These are phyloP conservation scores for Oncorhynchus keta DNA, from an alignment of 2,113 vertebrate genomes.

Conservation along the genomic window DNA sequence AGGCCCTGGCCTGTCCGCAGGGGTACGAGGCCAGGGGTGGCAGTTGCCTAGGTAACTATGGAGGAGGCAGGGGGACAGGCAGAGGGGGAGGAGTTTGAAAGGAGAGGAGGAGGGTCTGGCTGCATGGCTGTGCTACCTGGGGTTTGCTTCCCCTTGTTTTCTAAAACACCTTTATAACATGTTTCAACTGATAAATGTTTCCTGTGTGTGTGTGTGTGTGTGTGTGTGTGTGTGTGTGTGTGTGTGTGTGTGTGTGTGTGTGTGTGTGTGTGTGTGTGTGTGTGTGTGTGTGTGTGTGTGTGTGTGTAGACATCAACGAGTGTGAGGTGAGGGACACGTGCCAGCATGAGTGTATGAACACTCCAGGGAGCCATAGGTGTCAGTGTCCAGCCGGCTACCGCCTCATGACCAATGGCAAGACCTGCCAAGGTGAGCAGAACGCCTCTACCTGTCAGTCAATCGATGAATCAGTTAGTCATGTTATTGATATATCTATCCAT, in stretches of 20 bases:
- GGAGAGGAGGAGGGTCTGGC: not conserved
- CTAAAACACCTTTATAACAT: too few relatives aligned
- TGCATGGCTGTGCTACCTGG: not conserved
- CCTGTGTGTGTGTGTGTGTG: too few relatives aligned
- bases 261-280: too few relatives aligned
- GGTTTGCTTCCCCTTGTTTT: not conserved
- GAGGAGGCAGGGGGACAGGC: constrained; percentile 51
- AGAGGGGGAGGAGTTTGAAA: constrained; percentile 10
- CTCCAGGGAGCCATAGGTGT: constrained; percentile 88
- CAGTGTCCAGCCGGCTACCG: constrained; percentile 87
- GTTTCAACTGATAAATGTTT: too few relatives aligned
- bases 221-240: too few relatives aligned
- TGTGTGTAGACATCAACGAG: constrained; percentile 88
- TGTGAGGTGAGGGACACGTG: constrained; percentile 87
- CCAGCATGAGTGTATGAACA: constrained; percentile 94
- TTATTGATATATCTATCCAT: too few relatives aligned
- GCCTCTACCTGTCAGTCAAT: too few relatives aligned
- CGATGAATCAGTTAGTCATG: too few relatives aligned
- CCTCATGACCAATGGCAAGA: constrained; percentile 88
- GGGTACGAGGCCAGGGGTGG: constrained; percentile 83
- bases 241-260: constrained; percentile 4
- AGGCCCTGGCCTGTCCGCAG: constrained; percentile 73
- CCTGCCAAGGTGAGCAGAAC: constrained; percentile 86
- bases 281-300: constrained; percentile 4
- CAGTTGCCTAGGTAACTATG: constrained; percentile 92